Base-by-base conservation (phyloP, 2,113 vertebrate genomes). In the Lepus americanus region DNA sequence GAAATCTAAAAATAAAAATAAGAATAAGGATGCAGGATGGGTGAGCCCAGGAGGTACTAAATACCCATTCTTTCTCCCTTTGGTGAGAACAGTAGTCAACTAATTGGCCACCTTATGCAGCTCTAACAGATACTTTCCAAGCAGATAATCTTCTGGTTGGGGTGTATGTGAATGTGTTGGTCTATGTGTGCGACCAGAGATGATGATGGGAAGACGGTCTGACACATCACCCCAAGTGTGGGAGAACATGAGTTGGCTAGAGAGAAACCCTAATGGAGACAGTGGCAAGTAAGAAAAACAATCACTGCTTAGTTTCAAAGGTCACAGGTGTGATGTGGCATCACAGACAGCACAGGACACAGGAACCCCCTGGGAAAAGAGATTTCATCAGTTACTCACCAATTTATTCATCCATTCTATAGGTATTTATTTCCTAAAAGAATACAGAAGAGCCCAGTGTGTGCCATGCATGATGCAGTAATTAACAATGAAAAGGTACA, bases 1-100 rank as follows among this genome's bases (percentile, higher is more conserved):
- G 53, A 59, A 91, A 49, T 36, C 59, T 73, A 72, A 90, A 93
- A 87, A 74, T 92, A 96, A 90, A 96, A 44, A 59, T 20, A 79
- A 79, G 67, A 44, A 59, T 20, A 79, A 79, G 67, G 31, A 49
- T 39, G 22, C 33, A 33, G 74, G 27, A 89, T 72, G n/a, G 39
- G 22, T 69, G 61, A 86, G 33, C 59, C 31, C 20, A 70, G 39
- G 82, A 85, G 25, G 64, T 92, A 79, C 90, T 95, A 92, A 86
- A 72, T 64, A 70, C 63, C 16, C 0, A 0, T 17, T 90, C 67
- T 78, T 76, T 63, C 12, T 67, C 74, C 69, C 31, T 53, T 64
- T 11, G 0, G 44, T 36, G 19, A 96, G 89, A 96, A 86, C 0
- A 77, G 51, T 97, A 78, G 74, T 79, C 92, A 91, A 70, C 74